Conservation (phyloP, 2,888 invertebrate species). For the Metacarcinus magister region DNA sequence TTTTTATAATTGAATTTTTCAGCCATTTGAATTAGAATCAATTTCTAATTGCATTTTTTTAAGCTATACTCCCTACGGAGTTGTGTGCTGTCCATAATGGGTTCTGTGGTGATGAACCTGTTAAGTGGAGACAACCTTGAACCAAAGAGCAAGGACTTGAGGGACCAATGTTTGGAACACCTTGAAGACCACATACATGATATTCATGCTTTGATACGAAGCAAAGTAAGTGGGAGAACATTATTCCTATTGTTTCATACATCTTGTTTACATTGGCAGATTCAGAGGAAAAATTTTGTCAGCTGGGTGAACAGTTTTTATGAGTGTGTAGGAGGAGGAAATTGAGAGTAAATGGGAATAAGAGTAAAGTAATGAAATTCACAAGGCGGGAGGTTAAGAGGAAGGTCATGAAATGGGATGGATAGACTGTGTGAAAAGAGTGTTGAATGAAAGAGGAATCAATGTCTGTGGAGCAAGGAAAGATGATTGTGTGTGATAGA, state of each 20-base stretch:
- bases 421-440: too few relatives aligned
- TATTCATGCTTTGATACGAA: slow-evolving; percentile 92
- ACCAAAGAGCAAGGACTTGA: slow-evolving; percentile 88
- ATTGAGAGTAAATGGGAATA: too few relatives aligned
- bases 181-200: slow-evolving; percentile 94
- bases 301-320: too few relatives aligned
- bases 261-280: neutral
- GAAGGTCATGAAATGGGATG: too few relatives aligned
- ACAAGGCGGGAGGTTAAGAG: too few relatives aligned
- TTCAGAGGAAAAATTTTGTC: neutral
- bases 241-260: neutral
- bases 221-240: slow-evolving; percentile 87
- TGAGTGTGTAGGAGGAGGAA: too few relatives aligned
- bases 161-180: slow-evolving; percentile 92
- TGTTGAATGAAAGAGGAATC: too few relatives aligned
- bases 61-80: slow-evolving; percentile 89
- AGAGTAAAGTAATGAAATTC: too few relatives aligned
- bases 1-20: neutral
- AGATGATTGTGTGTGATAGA: too few relatives aligned
- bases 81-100: slow-evolving; percentile 92
- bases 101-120: slow-evolving; percentile 90
- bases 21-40: neutral
- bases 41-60: neutral
- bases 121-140: slow-evolving; percentile 90
- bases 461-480: too few relatives aligned